Evolutionary conservation across 2,797 vertebrate species (phyloP).

Genomic region (Neosalanx taihuensis): DNA sequence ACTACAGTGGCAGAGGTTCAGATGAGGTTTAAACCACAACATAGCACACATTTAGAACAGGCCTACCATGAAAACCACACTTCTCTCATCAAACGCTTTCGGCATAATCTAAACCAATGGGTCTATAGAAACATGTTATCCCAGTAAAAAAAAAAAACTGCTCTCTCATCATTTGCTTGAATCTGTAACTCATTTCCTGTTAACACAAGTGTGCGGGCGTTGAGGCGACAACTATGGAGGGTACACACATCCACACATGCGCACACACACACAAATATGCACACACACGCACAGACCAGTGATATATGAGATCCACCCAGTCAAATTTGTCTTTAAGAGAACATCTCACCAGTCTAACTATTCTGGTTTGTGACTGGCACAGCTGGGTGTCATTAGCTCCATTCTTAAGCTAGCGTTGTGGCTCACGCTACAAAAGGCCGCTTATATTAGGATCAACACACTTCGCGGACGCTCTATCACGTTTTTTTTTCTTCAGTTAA

Average conservation of each 20-base stretch:
- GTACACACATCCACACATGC: neutral
- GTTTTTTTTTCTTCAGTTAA: neutral
- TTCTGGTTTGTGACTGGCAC: conserved; percentile 27
- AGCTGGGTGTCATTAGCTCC: conserved; percentile 43
- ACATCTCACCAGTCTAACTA: neutral
- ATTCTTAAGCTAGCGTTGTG: conserved; percentile 9
- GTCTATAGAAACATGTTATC: conserved; percentile 4
- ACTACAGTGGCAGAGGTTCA: conserved; percentile 40
- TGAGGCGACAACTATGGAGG: neutral
- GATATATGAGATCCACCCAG: conserved; percentile 45
- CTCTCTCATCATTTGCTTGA: conserved; percentile 14
- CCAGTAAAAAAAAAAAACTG: conserved; percentile 4
- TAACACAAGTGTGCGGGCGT: conserved; percentile 17
- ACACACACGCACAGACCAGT: conserved; percentile 6
- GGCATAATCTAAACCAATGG: conserved; percentile 29
- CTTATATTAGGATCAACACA: conserved; percentile 16
- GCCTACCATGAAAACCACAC: conserved; percentile 3
- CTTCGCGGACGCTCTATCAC: neutral
- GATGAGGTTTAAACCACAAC: conserved; percentile 43
- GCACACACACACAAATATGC: neutral
- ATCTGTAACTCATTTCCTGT: conserved; percentile 49
- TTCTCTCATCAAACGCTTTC: conserved; percentile 20
- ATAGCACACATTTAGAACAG: conserved; percentile 41
- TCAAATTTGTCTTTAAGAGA: conserved; percentile 41
- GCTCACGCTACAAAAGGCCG: conserved; percentile 3